Percentiles rank a stretch among this genome's conserved stretches.
Evolutionary conservation across 2,113 vertebrate genomes (phyloP).

Genomic region (Rhinopomastus cyanomelas): DNA sequence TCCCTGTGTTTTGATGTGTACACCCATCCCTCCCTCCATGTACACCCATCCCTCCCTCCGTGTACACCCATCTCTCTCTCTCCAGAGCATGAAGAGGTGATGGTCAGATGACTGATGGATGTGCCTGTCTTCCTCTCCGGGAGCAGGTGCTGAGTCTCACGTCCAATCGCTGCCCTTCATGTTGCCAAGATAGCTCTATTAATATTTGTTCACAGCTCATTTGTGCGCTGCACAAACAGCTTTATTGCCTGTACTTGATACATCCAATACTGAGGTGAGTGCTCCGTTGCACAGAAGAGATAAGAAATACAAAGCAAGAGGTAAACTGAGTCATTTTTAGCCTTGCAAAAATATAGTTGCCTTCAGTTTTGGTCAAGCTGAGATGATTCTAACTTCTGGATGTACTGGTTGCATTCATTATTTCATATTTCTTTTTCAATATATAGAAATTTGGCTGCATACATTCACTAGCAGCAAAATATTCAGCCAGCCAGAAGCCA

Average conservation of each 20-base stretch:
- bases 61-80: no score
- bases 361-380: not conserved
- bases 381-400: not conserved
- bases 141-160: not conserved
- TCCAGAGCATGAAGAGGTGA: not conserved
- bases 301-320: not conserved
- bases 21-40: not conserved
- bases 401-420: not conserved
- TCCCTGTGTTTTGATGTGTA: not conserved
- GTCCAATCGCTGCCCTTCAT: not conserved
- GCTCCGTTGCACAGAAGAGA: not conserved
- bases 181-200: not conserved
- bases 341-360: not conserved
- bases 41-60: not conserved
- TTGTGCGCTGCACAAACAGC: not conserved
- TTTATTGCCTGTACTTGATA: not conserved
- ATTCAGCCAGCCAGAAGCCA: not conserved
- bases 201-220: not conserved
- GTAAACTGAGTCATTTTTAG: not conserved
- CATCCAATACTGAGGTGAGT: not conserved
- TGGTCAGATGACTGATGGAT: not conserved
- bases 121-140: accelerated
- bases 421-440: not conserved
- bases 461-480: not conserved
- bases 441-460: not conserved